Percentiles rank a stretch among this genome's conserved stretches.
Evolutionary conservation across 2,113 vertebrate genomes (phyloP).

Genomic region (Propithecus coquereli): DNA sequence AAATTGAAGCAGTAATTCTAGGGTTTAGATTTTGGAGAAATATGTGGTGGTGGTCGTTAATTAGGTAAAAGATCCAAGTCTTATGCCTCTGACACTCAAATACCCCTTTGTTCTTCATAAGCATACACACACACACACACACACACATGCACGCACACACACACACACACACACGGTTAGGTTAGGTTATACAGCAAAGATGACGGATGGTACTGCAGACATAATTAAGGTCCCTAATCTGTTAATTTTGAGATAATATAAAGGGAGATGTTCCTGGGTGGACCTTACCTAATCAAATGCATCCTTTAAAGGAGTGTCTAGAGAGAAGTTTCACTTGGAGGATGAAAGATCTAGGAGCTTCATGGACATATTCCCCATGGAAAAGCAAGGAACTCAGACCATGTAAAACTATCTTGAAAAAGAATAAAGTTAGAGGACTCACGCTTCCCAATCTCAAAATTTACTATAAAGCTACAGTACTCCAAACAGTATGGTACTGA

Average conservation of each 20-base stretch:
- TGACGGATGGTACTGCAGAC: not conserved
- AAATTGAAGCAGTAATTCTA: not conserved
- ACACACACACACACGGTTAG: too few species aligned
- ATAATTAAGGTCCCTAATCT: not conserved
- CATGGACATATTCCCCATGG: not conserved
- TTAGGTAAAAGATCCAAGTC: not conserved
- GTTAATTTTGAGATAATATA: not conserved
- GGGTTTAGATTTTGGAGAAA: not conserved
- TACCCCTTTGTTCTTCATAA: not conserved
- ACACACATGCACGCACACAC: too few species aligned
- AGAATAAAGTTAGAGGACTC: not conserved
- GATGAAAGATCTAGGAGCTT: not conserved
- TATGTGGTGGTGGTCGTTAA: not conserved
- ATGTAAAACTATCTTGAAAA: not conserved
- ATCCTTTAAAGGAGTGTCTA: not conserved
- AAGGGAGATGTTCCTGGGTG: not conserved
- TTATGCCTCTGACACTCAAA: not conserved
- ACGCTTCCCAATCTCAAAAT: not conserved
- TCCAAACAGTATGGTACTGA: not conserved
- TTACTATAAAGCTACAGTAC: not conserved
- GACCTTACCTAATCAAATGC: not conserved
- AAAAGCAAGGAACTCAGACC: not conserved
- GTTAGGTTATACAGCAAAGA: not conserved
- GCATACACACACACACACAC: not conserved
- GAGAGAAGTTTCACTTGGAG: not conserved